Base-by-base conservation (phyloP, 2,113 vertebrate genomes). In the Cyphomyrus plagiostoma region DNA sequence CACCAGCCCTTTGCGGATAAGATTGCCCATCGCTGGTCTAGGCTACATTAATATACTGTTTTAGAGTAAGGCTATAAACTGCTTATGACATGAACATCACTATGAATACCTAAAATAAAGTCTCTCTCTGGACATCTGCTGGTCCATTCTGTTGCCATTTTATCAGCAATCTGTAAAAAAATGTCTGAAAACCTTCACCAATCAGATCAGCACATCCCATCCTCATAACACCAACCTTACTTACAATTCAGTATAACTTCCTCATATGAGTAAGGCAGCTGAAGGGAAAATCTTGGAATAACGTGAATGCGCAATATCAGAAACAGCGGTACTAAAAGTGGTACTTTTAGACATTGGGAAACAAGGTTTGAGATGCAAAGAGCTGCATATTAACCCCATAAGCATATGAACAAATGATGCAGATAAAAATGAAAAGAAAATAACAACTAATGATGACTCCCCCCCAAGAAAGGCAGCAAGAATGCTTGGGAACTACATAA, bases 391-490 rank as follows among this genome's bases (percentile, higher is more conserved):
- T 23, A 45, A 42, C 39, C 9, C 23, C 56, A 30, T 26, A 77
- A 11, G 70, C 45, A 48, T 10, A 19, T 0, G 10, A 49, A n/a
- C 45, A 35, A 39, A 15, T 26, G 26, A 88, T 88, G 48, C 46
- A 19, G 58, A n/a, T 80, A 26, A 88, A 56, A 74, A 88, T 90
- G 88, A 50, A 89, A 85, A 84, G 85, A 62, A 85, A 39, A 90
- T 80, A 88, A 90, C 49, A 85, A 89, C 90, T 92, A 92, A 92
- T 92, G 88, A 92, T 88, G 90, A 92, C 91, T 89, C 10, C 89
- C 85, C 84, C 48, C 56, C 1, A 2, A 39, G 82, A 83, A 49
- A 90, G 30, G 90, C 89, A 86, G 87, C 88, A 48, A 5, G 89
- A 92, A 80, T 87, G 90, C 26, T 90, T 90, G 30, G 89, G 88